phyloP scores from a whole-genome alignment of 2,888 invertebrate species.

The Nomada goodeniana region DNA sequence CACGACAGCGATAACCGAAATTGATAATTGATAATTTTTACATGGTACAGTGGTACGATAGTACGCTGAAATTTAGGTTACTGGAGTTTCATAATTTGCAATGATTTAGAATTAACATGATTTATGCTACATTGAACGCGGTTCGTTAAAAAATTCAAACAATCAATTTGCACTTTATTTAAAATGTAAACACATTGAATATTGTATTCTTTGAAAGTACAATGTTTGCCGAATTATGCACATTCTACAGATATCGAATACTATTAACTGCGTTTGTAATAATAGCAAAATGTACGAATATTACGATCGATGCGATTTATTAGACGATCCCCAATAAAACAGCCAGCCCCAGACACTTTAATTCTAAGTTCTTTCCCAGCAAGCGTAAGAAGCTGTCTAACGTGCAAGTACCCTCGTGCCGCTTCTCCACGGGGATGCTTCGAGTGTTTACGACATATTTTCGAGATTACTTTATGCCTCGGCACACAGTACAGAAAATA shows the following conservation, averaged over 20 bases:
- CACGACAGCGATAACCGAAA: conserved; percentile 27
- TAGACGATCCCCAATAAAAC: background rate
- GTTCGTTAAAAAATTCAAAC: background rate
- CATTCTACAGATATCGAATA: too few species aligned
- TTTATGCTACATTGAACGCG: background rate
- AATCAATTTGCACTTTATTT: background rate
- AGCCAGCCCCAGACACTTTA: background rate
- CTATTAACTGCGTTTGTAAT: too few species aligned
- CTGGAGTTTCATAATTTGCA: background rate
- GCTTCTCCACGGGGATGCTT: conserved; percentile 1
- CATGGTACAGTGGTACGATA: background rate
- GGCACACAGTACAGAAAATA: conserved; percentile 32
- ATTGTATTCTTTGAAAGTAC: background rate
- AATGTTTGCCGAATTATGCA: too few species aligned
- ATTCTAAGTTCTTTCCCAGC: conserved; percentile 8
- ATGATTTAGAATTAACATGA: background rate
- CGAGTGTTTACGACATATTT: conserved; percentile 59
- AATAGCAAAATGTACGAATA: too few species aligned
- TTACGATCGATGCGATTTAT: background rate
- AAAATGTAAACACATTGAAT: background rate
- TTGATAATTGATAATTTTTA: conserved; percentile 49
- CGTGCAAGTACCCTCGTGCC: conserved; percentile 14
- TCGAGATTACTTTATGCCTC: conserved; percentile 25
- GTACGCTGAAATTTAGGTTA: conserved; percentile 2
- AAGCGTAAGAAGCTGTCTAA: conserved; percentile 24